Percentiles rank a stretch among this genome's conserved stretches.
These are phyloP conservation scores for Ctenoplectra terminalis DNA, from an alignment of 1,140 invertebrate species.

Conservation along the genomic window DNA sequence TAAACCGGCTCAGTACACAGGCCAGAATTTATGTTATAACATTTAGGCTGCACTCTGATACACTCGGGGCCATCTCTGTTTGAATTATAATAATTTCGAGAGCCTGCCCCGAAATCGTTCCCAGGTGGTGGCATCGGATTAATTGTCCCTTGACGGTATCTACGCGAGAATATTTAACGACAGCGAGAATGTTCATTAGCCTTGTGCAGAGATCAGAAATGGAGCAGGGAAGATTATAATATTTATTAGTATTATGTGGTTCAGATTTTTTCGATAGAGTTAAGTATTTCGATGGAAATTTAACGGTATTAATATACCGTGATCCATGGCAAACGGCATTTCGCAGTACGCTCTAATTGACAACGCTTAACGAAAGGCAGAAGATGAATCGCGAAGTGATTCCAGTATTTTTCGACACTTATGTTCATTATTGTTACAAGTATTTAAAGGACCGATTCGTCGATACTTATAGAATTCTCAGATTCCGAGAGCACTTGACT, in stretches of 20 bases:
- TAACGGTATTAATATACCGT: no score
- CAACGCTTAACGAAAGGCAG: no score
- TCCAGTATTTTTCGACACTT: neutral
- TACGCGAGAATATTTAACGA: neutral
- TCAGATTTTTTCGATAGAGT: no score
- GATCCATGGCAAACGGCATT: no score
- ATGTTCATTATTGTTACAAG: slow-evolving; percentile 9
- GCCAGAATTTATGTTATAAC: slow-evolving; percentile 32
- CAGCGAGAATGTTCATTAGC: neutral
- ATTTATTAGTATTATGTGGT: no score
- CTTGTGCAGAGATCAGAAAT: neutral
- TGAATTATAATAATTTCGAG: slow-evolving; percentile 40
- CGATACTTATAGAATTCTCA: slow-evolving; percentile 36
- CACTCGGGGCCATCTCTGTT: neutral
- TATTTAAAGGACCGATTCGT: neutral
- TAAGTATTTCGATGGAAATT: no score
- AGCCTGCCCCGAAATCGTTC: neutral
- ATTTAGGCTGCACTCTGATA: slow-evolving; percentile 10
- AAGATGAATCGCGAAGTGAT: no score
- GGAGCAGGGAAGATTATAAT: no score
- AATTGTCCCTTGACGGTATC: neutral
- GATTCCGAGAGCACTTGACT: slow-evolving; percentile 46
- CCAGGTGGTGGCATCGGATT: slow-evolving; percentile 2
- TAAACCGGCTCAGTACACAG: neutral
- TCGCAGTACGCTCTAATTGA: no score